A percentile compares a stretch with the other conserved stretches of the same genome.
These are phyloP conservation scores for Pediacus dermestoides DNA, from an alignment of 2,888 invertebrate genomes.

Conservation along the genomic window DNA sequence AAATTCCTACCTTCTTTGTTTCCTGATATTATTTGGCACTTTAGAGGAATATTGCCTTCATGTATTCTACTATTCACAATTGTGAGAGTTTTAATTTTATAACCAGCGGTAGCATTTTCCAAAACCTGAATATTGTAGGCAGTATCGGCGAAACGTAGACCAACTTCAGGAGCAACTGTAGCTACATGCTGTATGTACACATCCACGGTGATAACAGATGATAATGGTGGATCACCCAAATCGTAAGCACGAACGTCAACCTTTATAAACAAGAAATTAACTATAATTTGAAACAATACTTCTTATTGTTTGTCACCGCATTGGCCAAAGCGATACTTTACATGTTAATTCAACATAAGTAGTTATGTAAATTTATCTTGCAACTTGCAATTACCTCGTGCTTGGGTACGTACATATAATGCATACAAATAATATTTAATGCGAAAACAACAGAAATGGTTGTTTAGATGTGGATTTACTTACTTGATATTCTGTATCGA, in stretches of 20 bases:
- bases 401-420: no score
- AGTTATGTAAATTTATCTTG: no score
- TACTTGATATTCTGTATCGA: conserved; percentile 83
- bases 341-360: no score
- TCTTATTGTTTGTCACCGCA: no score
- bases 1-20: conserved; percentile 63
- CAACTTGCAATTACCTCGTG: no score
- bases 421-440: no score
- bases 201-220: conserved; percentile 75
- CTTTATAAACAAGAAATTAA: no score
- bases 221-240: conserved; percentile 79
- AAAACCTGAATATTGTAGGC: conserved; percentile 78
- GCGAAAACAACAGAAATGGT: no score
- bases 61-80: conserved; percentile 71
- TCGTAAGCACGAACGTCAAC: conserved; percentile 84
- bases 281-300: no score
- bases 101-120: conserved; percentile 69
- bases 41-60: conserved; percentile 66
- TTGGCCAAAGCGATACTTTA: no score
- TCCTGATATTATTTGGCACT: conserved; percentile 74
- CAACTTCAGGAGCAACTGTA: conserved; percentile 61
- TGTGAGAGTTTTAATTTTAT: conserved; percentile 66
- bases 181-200: conserved; percentile 81
- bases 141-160: conserved; percentile 84
- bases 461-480: no score